phyloP scores from a whole-genome alignment of 2,888 invertebrate genomes.

The Pachymerium ferrugineum region DNA sequence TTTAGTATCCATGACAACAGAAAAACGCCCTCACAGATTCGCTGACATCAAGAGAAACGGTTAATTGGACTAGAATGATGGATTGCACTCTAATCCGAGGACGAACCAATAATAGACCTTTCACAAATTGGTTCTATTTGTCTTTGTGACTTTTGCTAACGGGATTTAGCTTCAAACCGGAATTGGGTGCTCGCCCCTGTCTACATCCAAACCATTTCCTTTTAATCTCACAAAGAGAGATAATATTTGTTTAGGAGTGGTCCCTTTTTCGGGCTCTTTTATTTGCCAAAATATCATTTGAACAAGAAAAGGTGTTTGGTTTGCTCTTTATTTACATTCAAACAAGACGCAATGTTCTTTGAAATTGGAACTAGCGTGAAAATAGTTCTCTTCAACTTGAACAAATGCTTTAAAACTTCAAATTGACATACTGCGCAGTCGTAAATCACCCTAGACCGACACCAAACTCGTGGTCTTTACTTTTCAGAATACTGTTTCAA shows the following conservation, averaged over 20 bases:
- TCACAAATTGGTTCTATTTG: background rate
- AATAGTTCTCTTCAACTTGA: background rate
- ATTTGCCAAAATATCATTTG: background rate
- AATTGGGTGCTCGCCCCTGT: background rate
- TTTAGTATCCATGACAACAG: background rate
- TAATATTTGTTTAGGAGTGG: conserved; percentile 11
- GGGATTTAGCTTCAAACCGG: background rate
- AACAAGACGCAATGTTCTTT: background rate
- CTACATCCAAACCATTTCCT: background rate
- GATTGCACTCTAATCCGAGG: conserved; percentile 1
- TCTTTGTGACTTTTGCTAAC: background rate
- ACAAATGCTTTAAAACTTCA: background rate
- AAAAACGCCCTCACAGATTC: background rate
- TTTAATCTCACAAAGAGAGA: background rate
- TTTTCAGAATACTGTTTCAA: too few relatives aligned
- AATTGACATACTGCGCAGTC: background rate
- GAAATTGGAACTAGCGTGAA: conserved; percentile 18
- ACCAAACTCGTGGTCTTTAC: too few relatives aligned
- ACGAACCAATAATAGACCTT: background rate
- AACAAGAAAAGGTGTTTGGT: conserved; percentile 3
- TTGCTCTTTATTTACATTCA: background rate
- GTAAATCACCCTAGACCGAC: conserved; percentile 1
- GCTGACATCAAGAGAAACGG: background rate
- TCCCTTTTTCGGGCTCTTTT: background rate
- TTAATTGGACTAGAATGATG: background rate